Conservation (phyloP, 2,888 invertebrate species). For the Andrena dorsata region DNA sequence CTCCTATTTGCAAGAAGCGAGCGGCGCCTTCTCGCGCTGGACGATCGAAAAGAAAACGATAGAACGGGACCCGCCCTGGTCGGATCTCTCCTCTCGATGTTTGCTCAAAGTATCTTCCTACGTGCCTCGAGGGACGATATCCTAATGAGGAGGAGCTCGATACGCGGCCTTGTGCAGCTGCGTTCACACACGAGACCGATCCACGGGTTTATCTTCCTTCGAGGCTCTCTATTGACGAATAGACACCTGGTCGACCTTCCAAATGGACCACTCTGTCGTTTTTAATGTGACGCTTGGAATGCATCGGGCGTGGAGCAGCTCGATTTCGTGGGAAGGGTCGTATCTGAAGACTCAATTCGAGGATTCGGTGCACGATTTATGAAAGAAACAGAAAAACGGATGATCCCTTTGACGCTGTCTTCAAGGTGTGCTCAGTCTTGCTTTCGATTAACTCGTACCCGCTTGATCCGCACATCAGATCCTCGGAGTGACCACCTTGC, state of each 20-base stretch:
- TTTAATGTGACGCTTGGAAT: not conserved
- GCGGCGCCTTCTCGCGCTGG: slow-evolving; percentile 41
- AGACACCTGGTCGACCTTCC: slow-evolving; percentile 28
- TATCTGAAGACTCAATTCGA: no score
- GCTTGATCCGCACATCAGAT: not conserved
- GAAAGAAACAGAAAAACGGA: no score
- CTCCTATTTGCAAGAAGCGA: slow-evolving; percentile 22
- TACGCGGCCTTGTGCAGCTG: slow-evolving; percentile 73
- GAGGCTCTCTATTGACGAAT: slow-evolving; percentile 42
- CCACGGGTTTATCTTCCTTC: slow-evolving; percentile 27
- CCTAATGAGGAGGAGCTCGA: slow-evolving; percentile 60
- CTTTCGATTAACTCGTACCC: not conserved
- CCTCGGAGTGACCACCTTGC: not conserved
- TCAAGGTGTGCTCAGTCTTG: no score
- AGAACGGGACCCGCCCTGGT: slow-evolving; percentile 57
- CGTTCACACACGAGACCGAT: slow-evolving; percentile 68
- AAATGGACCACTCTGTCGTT: not conserved
- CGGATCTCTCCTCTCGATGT: slow-evolving; percentile 71
- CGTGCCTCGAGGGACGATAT: slow-evolving; percentile 65
- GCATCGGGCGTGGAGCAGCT: not conserved
- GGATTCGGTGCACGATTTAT: no score
- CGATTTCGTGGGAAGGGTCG: not conserved
- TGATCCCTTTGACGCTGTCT: no score
- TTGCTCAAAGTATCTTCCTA: slow-evolving; percentile 76
- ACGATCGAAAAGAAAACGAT: slow-evolving; percentile 64